Conservation (phyloP, 2,888 invertebrate genomes). For the Noctua fimbriata region DNA sequence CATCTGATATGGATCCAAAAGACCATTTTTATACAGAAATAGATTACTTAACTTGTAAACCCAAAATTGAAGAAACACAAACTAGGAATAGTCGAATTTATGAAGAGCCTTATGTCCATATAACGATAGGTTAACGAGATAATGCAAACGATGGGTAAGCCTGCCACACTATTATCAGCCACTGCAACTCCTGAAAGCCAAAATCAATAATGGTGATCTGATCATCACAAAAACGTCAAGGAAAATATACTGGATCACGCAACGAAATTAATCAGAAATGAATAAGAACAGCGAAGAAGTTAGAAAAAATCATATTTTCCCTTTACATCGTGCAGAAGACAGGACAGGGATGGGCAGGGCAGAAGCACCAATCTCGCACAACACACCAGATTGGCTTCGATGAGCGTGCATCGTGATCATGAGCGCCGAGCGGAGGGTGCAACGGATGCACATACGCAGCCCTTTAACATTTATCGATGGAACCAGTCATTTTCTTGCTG, state of each 20-base stretch:
- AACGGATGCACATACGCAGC: too few species aligned
- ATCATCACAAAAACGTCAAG: not conserved
- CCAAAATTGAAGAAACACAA: not conserved
- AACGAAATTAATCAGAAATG: too few species aligned
- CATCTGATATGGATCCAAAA: not conserved
- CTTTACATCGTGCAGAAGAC: too few species aligned
- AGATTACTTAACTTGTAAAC: conserved; percentile 13
- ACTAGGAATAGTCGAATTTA: conserved; percentile 8
- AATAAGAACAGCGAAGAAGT: too few species aligned
- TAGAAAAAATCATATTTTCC: too few species aligned
- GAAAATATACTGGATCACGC: not conserved
- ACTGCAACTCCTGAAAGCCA: not conserved
- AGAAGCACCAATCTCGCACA: too few species aligned
- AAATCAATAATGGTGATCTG: not conserved
- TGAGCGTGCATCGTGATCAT: too few species aligned
- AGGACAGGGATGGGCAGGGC: too few species aligned
- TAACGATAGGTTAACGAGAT: not conserved
- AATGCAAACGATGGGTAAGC: not conserved
- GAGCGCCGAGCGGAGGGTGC: too few species aligned
- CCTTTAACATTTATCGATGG: too few species aligned
- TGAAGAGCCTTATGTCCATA: conserved; percentile 26
- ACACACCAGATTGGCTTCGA: too few species aligned
- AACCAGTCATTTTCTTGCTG: too few species aligned
- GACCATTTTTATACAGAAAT: conserved; percentile 18
- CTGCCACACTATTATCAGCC: not conserved